Evolutionary conservation across 2,113 vertebrate genomes (phyloP).

Genomic region (Elanus axillaris): DNA sequence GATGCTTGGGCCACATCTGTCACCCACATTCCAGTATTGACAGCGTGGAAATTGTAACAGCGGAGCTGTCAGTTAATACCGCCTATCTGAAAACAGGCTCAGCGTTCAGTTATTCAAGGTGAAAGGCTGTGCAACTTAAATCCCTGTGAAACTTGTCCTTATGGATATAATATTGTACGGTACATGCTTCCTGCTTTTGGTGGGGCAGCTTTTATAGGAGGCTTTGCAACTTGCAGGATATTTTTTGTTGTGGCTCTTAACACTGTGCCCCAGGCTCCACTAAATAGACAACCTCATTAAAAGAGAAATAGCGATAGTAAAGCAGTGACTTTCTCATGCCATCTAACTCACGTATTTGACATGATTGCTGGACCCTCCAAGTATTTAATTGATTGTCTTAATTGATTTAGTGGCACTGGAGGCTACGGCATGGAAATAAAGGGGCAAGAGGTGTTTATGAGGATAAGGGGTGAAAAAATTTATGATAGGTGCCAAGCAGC

Average conservation of each 20-base stretch:
- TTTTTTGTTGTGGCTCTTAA: constrained; percentile 36
- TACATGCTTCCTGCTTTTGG: background rate
- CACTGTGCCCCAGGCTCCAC: constrained; percentile 35
- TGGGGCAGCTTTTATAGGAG: background rate
- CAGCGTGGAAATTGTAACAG: background rate
- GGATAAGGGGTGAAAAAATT: constrained; percentile 62
- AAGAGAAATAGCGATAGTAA: constrained; percentile 47
- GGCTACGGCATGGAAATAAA: constrained; percentile 53
- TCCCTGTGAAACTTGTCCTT: background rate
- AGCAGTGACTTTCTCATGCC: constrained; percentile 54
- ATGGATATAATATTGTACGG: background rate
- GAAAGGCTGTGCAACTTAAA: background rate
- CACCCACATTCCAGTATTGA: background rate
- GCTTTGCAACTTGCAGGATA: background rate
- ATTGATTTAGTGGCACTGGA: constrained; percentile 68
- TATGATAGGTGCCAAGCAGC: constrained; percentile 59
- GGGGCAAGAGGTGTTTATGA: constrained; percentile 49
- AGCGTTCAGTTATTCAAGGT: fast-evolving
- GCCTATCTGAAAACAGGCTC: background rate
- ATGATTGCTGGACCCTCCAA: constrained; percentile 64
- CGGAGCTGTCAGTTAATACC: background rate
- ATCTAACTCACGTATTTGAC: constrained; percentile 59
- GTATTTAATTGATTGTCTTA: constrained; percentile 71
- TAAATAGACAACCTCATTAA: constrained; percentile 65
- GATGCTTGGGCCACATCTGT: background rate